Percentiles rank a stretch among this genome's conserved stretches.
These are phyloP conservation scores for Heliangelus exortis DNA, from an alignment of 2,797 vertebrate species.

Conservation along the genomic window DNA sequence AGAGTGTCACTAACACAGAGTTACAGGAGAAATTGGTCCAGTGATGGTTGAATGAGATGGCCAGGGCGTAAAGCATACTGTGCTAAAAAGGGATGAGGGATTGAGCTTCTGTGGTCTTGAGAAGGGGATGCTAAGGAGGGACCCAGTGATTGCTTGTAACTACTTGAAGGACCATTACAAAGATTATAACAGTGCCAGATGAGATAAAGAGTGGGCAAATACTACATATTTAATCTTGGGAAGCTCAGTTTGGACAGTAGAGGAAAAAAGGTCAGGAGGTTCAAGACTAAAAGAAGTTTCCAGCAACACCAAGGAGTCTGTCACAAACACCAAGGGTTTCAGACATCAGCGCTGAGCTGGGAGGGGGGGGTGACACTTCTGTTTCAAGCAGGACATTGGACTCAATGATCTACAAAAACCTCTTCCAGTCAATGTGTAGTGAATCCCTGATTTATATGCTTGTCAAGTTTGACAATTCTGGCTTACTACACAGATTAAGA, in stretches of 20 bases:
- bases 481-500: not conserved
- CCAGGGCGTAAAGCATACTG: not conserved
- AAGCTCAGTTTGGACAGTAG: not conserved
- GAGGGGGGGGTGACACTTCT: not conserved
- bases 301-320: not conserved
- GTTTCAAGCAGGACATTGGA: not conserved
- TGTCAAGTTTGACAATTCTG: not conserved
- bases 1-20: too few species aligned
- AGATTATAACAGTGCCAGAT: not conserved
- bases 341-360: not conserved
- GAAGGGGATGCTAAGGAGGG: not conserved
- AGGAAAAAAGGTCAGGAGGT: not conserved
- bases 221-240: not conserved
- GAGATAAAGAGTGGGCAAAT: not conserved
- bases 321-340: not conserved
- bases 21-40: not conserved
- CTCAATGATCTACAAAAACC: not conserved
- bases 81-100: not conserved
- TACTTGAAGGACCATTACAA: not conserved
- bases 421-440: not conserved
- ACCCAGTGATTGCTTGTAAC: not conserved
- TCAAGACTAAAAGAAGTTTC: not conserved
- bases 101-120: not conserved
- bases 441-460: not conserved
- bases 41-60: not conserved